These are phyloP conservation scores for Brachionus rotundiformis DNA, from an alignment of 1,140 invertebrate species.

Conservation along the genomic window DNA sequence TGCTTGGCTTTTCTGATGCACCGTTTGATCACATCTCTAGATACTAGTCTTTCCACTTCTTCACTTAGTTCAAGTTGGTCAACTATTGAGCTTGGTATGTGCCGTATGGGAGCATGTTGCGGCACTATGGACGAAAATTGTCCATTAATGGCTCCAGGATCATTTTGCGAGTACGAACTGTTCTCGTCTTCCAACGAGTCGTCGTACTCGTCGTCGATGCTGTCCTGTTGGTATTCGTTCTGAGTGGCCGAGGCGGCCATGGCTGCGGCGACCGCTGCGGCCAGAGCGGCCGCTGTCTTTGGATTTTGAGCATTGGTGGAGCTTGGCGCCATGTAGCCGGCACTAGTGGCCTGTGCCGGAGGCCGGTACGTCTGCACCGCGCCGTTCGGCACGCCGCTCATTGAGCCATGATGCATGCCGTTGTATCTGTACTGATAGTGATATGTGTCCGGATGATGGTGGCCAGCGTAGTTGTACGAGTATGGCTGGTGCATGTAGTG, in stretches of 20 bases:
- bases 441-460: neutral
- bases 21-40: slow-evolving; percentile 19
- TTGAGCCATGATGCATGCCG: neutral
- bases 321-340: neutral
- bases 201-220: neutral
- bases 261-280: neutral
- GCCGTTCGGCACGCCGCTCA: no score
- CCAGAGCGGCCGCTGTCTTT: neutral
- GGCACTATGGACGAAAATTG: neutral
- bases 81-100: slow-evolving; percentile 36
- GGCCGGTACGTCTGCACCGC: neutral
- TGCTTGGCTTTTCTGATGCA: slow-evolving; percentile 39
- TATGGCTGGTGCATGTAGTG: neutral
- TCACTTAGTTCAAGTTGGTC: slow-evolving; percentile 10
- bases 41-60: slow-evolving; percentile 2
- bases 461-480: neutral
- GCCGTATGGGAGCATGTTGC: slow-evolving; percentile 14
- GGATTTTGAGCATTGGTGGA: neutral
- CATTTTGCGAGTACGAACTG: neutral
- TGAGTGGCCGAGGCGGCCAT: neutral
- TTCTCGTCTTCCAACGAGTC: slow-evolving; percentile 20
- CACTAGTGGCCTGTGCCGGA: neutral
- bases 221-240: neutral
- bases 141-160: neutral
- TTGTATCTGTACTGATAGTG: neutral